phyloP scores from a whole-genome alignment of 2,113 vertebrate species.

The Ia io region DNA sequence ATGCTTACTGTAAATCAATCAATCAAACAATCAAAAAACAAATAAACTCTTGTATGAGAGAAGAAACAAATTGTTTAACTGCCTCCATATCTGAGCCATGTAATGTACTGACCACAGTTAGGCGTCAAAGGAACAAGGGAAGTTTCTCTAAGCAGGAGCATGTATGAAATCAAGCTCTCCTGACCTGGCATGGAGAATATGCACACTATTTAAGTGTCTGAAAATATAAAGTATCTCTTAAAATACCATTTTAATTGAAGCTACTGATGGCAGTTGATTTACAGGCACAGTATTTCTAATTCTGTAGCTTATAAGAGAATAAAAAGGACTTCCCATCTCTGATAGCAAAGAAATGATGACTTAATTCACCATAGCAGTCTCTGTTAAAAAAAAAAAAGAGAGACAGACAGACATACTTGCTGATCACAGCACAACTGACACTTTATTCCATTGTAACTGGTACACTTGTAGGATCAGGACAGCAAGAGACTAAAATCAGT shows the following conservation, averaged over 20 bases:
- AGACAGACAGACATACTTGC: constrained; percentile 19
- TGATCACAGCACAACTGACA: constrained; percentile 77
- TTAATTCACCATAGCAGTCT: background rate
- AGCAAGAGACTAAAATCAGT: constrained; percentile 72
- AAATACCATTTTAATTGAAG: background rate
- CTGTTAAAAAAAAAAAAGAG: constrained; percentile 29
- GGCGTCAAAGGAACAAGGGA: background rate
- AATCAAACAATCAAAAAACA: background rate
- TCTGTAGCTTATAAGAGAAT: background rate
- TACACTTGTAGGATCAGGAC: constrained; percentile 74
- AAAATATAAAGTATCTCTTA: background rate
- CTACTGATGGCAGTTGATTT: background rate
- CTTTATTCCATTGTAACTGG: constrained; percentile 83
- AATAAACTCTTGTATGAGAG: background rate
- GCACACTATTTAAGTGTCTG: background rate
- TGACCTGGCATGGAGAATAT: background rate
- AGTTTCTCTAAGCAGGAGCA: background rate
- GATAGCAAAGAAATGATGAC: background rate
- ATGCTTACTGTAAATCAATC: background rate
- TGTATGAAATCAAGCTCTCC: background rate
- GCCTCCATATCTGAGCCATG: background rate
- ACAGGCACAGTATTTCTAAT: background rate
- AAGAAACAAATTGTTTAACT: background rate
- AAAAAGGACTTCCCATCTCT: background rate
- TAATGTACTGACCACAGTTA: background rate